A percentile compares a stretch with the other conserved stretches of the same genome.
Evolutionary conservation across 2,113 vertebrate genomes (phyloP).

Genomic region (Nothobranchius kuhntae): DNA sequence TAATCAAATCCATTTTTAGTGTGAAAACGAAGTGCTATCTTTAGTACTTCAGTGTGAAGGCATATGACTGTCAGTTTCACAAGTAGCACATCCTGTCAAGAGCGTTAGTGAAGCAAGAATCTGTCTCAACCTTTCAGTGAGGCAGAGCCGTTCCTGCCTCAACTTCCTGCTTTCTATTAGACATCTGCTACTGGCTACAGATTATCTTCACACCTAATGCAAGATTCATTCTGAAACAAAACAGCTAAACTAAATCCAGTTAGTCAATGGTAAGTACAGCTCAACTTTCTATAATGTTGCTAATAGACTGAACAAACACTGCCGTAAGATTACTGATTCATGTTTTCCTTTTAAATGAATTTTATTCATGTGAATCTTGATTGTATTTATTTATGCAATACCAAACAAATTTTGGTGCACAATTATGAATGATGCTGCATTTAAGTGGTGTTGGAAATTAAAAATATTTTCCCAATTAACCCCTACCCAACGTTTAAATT

Average conservation of each 20-base stretch:
- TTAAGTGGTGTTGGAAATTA: no score
- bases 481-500: no score
- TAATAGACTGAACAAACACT: neutral
- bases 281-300: neutral
- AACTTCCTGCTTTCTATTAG: conserved; percentile 16
- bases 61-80: conserved; percentile 15
- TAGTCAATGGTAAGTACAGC: conserved; percentile 36
- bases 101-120: conserved; percentile 19
- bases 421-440: no score
- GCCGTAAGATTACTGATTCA: no score
- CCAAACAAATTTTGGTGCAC: no score
- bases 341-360: no score
- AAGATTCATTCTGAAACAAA: neutral
- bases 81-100: conserved; percentile 65
- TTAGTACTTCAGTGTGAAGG: neutral
- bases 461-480: no score
- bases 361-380: no score
- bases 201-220: neutral
- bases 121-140: conserved; percentile 21
- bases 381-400: no score
- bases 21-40: conserved; percentile 17
- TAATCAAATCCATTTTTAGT: neutral
- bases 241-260: neutral
- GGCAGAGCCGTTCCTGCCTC: conserved; percentile 18
- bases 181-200: neutral